Conservation (phyloP, 35 echinoderm and acorn worm genomes). For the Eucidaris tribuloides region DNA sequence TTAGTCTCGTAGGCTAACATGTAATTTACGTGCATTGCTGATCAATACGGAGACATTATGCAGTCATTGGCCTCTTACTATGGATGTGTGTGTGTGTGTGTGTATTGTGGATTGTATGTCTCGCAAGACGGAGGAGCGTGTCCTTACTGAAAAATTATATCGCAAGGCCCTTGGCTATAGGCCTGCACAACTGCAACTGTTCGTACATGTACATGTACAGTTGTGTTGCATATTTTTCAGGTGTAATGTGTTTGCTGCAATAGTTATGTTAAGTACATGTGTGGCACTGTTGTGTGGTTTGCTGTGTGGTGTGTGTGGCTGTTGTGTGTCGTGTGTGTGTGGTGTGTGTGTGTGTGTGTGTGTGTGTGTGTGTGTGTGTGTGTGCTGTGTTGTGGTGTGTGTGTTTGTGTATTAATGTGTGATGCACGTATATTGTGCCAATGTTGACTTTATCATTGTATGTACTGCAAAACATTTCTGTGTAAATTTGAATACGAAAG, state of each 20-base stretch:
- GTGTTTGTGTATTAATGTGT: neutral
- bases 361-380: neutral
- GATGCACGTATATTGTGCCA: conserved; percentile 3
- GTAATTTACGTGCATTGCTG: too few relatives aligned
- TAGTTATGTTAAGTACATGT: neutral
- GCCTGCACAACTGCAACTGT: too few relatives aligned
- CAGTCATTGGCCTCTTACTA: too few relatives aligned
- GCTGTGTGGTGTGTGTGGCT: neutral
- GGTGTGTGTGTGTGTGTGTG: neutral
- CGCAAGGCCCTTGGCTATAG: neutral
- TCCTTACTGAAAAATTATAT: too few relatives aligned
- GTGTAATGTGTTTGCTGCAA: neutral
- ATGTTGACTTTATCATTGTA: neutral
- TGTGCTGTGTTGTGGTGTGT: neutral
- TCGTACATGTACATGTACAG: neutral
- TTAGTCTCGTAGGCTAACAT: too few relatives aligned
- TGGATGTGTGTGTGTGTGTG: too few relatives aligned
- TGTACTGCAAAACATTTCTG: neutral
- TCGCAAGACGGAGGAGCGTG: too few relatives aligned
- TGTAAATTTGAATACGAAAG: neutral
- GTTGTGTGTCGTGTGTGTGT: neutral
- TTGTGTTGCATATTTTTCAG: neutral
- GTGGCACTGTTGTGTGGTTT: neutral
- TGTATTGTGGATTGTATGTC: too few relatives aligned
- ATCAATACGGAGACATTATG: too few relatives aligned